A percentile compares a stretch with the other conserved stretches of the same genome.
Conservation (phyloP, 1,140 invertebrate genomes). For the Danaus plexippus region DNA sequence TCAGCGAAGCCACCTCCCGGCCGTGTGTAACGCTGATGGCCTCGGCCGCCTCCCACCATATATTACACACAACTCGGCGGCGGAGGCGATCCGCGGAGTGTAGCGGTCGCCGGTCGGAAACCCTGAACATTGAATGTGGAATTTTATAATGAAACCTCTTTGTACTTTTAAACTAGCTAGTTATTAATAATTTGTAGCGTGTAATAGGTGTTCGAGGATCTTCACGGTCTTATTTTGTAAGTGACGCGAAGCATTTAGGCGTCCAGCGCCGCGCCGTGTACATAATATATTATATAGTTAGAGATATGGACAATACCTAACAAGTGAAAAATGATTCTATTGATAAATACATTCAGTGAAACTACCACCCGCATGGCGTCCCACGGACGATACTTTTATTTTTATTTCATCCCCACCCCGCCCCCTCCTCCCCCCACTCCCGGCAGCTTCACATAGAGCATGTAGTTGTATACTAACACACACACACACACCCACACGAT, state of each 20-base stretch:
- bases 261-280: slow-evolving; percentile 35
- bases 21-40: no score
- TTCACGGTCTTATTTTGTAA: slow-evolving; percentile 45
- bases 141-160: slow-evolving; percentile 20
- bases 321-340: slow-evolving; percentile 68
- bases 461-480: slow-evolving; percentile 27
- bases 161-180: slow-evolving; percentile 59
- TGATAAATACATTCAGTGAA: slow-evolving; percentile 67
- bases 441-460: slow-evolving; percentile 28
- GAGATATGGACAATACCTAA: slow-evolving; percentile 69
- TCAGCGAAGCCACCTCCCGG: no score
- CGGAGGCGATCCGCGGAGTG: slow-evolving; percentile 1
- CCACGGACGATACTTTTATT: slow-evolving; percentile 34
- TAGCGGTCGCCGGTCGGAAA: not conserved
- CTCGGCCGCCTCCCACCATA: no score
- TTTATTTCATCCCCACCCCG: slow-evolving; percentile 23
- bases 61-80: slow-evolving; percentile 23
- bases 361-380: slow-evolving; percentile 28
- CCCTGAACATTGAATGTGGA: slow-evolving; percentile 9
- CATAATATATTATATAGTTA: slow-evolving; percentile 57
- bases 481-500: no score
- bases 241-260: slow-evolving; percentile 45
- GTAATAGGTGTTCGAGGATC: slow-evolving; percentile 68
- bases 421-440: slow-evolving; percentile 6
- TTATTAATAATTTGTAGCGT: slow-evolving; percentile 62